Base-by-base conservation (phyloP, 1,140 invertebrate species). In the Drosophila quadrilineata region DNA sequence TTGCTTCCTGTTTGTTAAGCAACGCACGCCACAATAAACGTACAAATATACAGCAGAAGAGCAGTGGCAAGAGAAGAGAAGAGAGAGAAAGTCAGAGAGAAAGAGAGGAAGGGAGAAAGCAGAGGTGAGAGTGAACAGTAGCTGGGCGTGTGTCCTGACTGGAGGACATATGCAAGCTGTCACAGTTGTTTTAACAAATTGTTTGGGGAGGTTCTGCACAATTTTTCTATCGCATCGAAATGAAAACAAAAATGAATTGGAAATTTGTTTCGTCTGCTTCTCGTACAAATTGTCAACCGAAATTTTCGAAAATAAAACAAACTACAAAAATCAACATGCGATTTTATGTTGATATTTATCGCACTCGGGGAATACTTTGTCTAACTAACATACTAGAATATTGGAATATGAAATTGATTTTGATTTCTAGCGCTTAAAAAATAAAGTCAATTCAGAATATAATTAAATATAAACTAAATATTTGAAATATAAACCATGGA, bases 161-260 rank as follows among this genome's bases (percentile, higher is more conserved):
- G 75, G 72, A 87, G 59, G 73, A 87, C 76, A 87, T 87, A 82
- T 87, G 84, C 84, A 77, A 87, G 84, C 82, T 87, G 84, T 87
- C 84, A 87, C 76, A 82, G 84, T 87, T 87, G 84, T 82, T 87
- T 87, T 87, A 87, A 87, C 84, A 87, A 87, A 87, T 87, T 87
- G 82, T 87, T 85, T 56, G 57, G 36, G 74, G 19, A 35, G 63
- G 29, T 66, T 26, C 41, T 48, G 54, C 41, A 24, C 10, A 43
- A 19, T 53, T 19, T 33, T 53, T 31, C 16, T 14, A 31, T 53
- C n/a, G n/a, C n/a, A n/a, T n/a, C n/a, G n/a, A n/a, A n/a, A n/a
- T n/a, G n/a, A n/a, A 22, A 19, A n/a, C 35, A 46, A 56, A 63
- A 28, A 50, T 28, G 43, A 22, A 43, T 54, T 49, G 29, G 22